phyloP scores from a whole-genome alignment of 1,140 invertebrate genomes.

The Pogonognathellus flavescens region DNA sequence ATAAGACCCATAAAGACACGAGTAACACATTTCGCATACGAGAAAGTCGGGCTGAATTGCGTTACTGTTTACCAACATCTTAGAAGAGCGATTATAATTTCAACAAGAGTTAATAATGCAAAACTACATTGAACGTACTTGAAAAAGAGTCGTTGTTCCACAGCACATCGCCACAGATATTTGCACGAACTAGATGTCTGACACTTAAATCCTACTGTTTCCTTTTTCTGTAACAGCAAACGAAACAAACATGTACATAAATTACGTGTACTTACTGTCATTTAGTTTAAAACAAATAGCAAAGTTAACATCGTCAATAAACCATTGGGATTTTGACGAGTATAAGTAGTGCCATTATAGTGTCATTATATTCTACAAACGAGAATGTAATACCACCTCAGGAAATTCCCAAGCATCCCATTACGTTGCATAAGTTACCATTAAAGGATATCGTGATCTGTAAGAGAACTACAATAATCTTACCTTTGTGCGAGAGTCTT shows the following conservation, averaged over 20 bases:
- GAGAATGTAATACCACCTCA: no score
- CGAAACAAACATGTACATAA: not conserved
- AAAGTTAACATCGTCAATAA: no score
- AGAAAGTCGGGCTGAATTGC: not conserved
- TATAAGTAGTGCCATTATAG: no score
- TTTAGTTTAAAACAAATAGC: no score
- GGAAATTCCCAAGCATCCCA: no score
- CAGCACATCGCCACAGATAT: slow-evolving; percentile 95
- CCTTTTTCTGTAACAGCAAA: slow-evolving; percentile 86
- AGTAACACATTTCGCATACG: not conserved
- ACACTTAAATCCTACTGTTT: slow-evolving; percentile 96
- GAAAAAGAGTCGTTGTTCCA: slow-evolving; percentile 97
- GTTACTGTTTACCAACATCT: not conserved
- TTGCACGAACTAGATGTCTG: slow-evolving; percentile 89
- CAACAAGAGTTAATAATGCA: not conserved
- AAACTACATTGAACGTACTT: slow-evolving; percentile 87
- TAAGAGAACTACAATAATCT: slow-evolving; percentile 67
- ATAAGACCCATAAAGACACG: no score
- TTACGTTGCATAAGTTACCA: no score
- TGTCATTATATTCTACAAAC: no score
- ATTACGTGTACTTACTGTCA: no score
- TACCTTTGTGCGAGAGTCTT: slow-evolving; percentile 77
- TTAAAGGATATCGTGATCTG: no score
- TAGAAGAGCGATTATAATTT: no score
- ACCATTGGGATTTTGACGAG: no score